Evolutionary conservation across 2,888 invertebrate genomes (phyloP), one percentile per base, ranked within the genome.

Genomic region (Lymantria dispar): DNA sequence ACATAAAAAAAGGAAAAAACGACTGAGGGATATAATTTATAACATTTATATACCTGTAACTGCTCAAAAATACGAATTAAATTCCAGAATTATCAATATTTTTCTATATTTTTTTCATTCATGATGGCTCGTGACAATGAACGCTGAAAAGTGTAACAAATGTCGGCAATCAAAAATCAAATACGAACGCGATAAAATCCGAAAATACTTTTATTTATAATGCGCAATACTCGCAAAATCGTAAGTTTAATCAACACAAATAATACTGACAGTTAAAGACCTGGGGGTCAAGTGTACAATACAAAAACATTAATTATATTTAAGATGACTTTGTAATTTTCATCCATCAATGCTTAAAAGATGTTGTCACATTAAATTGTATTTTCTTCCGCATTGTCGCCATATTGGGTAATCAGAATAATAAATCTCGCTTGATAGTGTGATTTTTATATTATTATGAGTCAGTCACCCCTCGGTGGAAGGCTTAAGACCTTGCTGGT

Each of bases 381-480:
- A 64, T 69, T 68, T 69, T 74, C 81, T 83, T 85, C 85, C 83
- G 76, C 72, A 73, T 76, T 74, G 68, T 73, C 58, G 52, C 77
- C 72, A 64, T 73, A 64, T 72, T 64, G 69, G 76, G 76, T 62
- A 76, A 83, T 82, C 78, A 70, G 64, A 72, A 68, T 69, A 68
- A 74, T 82, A 78, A 83, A 84, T 85, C 77, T 76, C 66, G 50
- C 59, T 73, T 52, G 72, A 74, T 76, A 78, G 83, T 77, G 80
- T 78, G 76, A 80, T 77, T 79, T 80, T 81, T 77, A 73, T 64
- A 14, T 14, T 33, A 33, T 33, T 5, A 70, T 77, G 78, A 85
- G 85, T 86, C 85, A 85, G 75, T 86, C 76, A 86, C 86, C 86
- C 80, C 78, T 68, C 67, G 54, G 56, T 42, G 68, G 70, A 64